Base-by-base conservation (phyloP, 2,888 invertebrate species). In the Sinodicranocentrus sp. region DNA sequence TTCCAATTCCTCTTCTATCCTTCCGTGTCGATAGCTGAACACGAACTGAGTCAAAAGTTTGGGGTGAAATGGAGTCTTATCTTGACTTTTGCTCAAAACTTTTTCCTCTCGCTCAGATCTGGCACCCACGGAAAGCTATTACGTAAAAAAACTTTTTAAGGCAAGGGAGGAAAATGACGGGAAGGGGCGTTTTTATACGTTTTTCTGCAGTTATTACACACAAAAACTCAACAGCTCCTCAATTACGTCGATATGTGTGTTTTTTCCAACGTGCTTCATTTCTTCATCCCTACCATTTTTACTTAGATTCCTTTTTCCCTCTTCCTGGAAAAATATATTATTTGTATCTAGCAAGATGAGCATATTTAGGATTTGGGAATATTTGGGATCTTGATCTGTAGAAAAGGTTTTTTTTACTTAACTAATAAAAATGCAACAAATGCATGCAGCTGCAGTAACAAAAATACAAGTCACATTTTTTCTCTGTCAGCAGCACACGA, bases 1-100 rank as follows among this genome's bases (percentile, higher is more conserved):
- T 48, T 48, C 13, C 39, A 39, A 5, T n/a, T 48, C n/a, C 48
- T n/a, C 48, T 39, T 10, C 33, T 3, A 33, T 52, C 15, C 15
- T 54, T 25, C 28, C 39, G 26, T 39, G 39, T 39, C 17, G 61
- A 43, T 26, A 17, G 67, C 67, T 68, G 23, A 67, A 23, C 21
- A 54, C 33, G 67, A 57, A 77, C 77, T 77, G 77, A 77, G 28
- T 68, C 26, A 52, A 52, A 52, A 54, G 17, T 17, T 77, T 77
- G 77, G 77, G 77, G 77, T 77, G 77, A 77, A 54, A 10, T 77
- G 77, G 57, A 39, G 48, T 70, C 52, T 52, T 44, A 52, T 54
- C 15, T 48, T 48, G 33, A 33, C 33, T 33, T 33, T 10, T 33
- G 33, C n/a, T n/a, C n/a, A n/a, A n/a, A n/a, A n/a, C n/a, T n/a